These are phyloP conservation scores for Delphinapterus leucas DNA, from an alignment of 2,113 vertebrate species.

Conservation along the genomic window DNA sequence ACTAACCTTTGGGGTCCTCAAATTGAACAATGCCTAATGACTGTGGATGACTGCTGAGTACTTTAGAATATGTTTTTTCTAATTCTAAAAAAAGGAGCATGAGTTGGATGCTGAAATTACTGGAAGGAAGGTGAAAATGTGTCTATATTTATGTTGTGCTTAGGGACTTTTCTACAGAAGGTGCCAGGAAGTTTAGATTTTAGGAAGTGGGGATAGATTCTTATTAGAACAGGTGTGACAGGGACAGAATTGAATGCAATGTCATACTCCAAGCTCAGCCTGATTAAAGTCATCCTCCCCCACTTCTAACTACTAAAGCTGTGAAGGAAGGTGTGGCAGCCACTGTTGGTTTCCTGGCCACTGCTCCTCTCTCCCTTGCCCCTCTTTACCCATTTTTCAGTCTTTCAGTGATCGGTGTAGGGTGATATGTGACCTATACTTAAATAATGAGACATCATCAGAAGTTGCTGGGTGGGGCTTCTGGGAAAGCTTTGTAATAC, in stretches of 20 bases:
- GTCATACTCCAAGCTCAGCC: neutral
- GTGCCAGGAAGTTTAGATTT: neutral
- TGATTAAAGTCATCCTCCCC: neutral
- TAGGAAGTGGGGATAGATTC: neutral
- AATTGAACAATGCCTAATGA: neutral
- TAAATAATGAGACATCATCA: conserved; percentile 3
- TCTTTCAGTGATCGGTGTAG: neutral
- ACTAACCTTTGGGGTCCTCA: neutral
- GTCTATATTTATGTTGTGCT: neutral
- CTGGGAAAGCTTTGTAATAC: conserved; percentile 17
- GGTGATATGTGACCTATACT: neutral
- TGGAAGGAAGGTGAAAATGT: neutral
- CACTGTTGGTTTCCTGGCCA: neutral
- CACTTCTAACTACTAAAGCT: neutral
- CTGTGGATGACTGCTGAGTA: neutral
- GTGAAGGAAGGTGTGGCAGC: neutral
- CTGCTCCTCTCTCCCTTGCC: neutral
- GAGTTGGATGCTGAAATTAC: neutral
- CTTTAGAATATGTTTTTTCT: neutral
- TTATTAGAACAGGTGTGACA: neutral
- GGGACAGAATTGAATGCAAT: neutral
- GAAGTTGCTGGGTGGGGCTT: conserved; percentile 33
- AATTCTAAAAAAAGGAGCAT: neutral
- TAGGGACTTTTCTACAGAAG: neutral
- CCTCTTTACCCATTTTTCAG: neutral